These are phyloP conservation scores for Standfussiana lucernea DNA, from an alignment of 2,888 invertebrate genomes.

Conservation along the genomic window DNA sequence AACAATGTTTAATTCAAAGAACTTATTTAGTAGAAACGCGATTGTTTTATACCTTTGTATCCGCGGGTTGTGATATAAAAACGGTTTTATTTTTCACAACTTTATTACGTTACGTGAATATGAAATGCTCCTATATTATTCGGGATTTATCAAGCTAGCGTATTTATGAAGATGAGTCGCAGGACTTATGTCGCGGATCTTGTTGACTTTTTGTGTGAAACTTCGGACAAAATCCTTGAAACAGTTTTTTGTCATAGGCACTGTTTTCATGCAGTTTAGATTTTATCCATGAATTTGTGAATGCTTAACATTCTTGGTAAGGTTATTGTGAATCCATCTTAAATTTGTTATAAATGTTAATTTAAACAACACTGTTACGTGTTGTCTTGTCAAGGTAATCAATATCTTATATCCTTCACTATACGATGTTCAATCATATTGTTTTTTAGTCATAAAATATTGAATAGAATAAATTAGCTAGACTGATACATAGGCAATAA, in stretches of 20 bases:
- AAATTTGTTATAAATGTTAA: not conserved
- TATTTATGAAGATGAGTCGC: constrained; percentile 7
- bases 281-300: not conserved
- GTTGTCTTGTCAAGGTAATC: not conserved
- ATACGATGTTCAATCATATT: not conserved
- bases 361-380: not conserved
- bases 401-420: not conserved
- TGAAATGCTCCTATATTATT: constrained; percentile 44
- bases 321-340: not conserved
- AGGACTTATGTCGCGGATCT: not conserved
- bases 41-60: not conserved
- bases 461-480: not conserved
- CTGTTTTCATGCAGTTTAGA: not conserved
- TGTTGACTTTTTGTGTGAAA: not conserved
- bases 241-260: not conserved
- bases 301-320: not conserved
- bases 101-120: constrained; percentile 46
- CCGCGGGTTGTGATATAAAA: constrained; percentile 30
- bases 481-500: not conserved
- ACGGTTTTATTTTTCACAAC: constrained; percentile 45
- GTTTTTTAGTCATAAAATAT: constrained; percentile 11
- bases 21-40: not conserved
- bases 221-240: not conserved
- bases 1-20: constrained; percentile 29
- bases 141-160: constrained; percentile 15